Evolutionary conservation across 2,113 vertebrate genomes (phyloP).

Genomic region (Oncorhynchus clarkii): DNA sequence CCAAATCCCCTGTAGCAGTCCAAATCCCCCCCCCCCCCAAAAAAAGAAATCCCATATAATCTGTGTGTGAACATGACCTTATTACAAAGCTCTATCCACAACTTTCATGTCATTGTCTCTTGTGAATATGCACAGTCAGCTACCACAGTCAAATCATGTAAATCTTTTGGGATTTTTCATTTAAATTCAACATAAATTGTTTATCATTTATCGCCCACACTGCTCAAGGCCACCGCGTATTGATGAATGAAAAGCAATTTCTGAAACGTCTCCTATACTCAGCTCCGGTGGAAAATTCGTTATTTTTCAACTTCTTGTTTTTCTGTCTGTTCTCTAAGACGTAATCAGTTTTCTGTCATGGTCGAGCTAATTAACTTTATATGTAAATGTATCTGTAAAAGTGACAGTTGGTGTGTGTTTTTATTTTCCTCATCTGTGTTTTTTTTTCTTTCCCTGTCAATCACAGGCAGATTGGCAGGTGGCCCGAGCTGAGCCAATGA

Average conservation of each 20-base stretch:
- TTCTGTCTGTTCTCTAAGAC: too few species aligned
- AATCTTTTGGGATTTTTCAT: neutral
- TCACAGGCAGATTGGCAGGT: slow-evolving; percentile 25
- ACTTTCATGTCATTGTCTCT: neutral
- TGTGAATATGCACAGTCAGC: neutral
- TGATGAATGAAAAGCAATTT: neutral
- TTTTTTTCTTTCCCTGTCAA: slow-evolving; percentile 1
- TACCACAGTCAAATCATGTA: neutral
- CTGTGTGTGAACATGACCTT: neutral
- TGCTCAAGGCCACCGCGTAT: neutral
- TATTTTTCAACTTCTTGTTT: neutral
- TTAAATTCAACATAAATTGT: neutral
- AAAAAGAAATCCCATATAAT: neutral
- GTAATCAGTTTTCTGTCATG: neutral
- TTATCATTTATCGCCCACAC: neutral
- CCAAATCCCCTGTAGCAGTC: neutral
- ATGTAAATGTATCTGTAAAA: neutral
- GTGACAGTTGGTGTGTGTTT: neutral
- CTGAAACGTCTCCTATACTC: neutral
- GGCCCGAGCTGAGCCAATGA: slow-evolving; percentile 28
- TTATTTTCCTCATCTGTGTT: neutral
- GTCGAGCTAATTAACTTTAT: neutral
- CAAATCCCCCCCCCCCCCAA: neutral
- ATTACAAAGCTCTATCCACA: neutral
- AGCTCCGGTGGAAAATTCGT: neutral